Percentiles rank a stretch among this genome's conserved stretches.
Conservation (phyloP, 2,888 invertebrate genomes). For the Polietes domitor region DNA sequence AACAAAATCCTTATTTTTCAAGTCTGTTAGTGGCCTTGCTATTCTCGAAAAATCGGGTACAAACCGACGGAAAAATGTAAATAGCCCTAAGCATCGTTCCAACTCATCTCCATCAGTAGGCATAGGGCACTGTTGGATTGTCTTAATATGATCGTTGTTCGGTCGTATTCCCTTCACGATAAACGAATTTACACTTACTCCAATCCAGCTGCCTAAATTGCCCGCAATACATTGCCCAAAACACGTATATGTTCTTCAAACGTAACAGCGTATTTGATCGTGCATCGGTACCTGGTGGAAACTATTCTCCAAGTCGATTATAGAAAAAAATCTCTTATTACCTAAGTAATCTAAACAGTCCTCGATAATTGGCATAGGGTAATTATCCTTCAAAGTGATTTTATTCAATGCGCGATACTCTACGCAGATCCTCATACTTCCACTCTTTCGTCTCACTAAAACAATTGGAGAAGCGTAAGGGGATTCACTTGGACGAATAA, state of each 20-base stretch:
- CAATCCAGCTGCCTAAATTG: background rate
- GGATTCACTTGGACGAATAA: constrained; percentile 50
- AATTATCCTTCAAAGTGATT: constrained; percentile 51
- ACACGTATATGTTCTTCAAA: constrained; percentile 1
- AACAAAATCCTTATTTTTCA: background rate
- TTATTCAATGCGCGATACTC: constrained; percentile 53
- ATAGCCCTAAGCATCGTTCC: background rate
- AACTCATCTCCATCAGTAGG: background rate
- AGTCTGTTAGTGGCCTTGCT: background rate
- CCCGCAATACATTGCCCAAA: background rate
- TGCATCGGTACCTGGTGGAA: constrained; percentile 61
- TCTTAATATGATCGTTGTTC: background rate
- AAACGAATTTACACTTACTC: too few relatives aligned
- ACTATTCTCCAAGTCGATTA: constrained; percentile 51
- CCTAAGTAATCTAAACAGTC: background rate
- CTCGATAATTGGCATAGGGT: constrained; percentile 55
- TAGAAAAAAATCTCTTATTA: constrained; percentile 42
- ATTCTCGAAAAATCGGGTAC: background rate
- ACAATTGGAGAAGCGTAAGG: constrained; percentile 55
- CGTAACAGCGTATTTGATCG: constrained; percentile 22
- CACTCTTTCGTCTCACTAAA: constrained; percentile 38
- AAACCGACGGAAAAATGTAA: constrained; percentile 31
- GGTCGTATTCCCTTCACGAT: background rate
- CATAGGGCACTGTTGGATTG: background rate
- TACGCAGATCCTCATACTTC: constrained; percentile 34